phyloP scores from a whole-genome alignment of 2,113 vertebrate genomes.

The Chelonoidis abingdonii region DNA sequence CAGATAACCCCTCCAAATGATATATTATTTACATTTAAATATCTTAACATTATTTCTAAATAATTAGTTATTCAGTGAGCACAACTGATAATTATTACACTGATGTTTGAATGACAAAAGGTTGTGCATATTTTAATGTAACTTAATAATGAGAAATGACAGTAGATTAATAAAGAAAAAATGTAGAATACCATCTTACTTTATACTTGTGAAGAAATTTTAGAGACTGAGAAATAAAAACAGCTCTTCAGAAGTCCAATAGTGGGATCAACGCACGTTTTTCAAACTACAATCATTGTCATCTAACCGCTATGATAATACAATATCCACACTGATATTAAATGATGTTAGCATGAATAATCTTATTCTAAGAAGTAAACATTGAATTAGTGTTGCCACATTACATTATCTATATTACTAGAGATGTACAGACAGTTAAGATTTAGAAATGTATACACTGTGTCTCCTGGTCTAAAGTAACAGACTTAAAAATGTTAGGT shows the following conservation, averaged over 20 bases:
- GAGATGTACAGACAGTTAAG: background rate
- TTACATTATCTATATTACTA: no score
- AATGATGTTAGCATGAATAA: no score
- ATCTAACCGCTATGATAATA: background rate
- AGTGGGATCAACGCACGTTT: background rate
- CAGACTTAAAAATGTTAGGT: background rate
- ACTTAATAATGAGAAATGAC: conserved; percentile 52
- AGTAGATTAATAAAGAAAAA: conserved; percentile 63
- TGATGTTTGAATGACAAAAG: conserved; percentile 48
- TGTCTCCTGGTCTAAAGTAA: background rate
- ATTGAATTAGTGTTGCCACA: no score
- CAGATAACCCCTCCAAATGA: conserved; percentile 15
- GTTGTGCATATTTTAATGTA: conserved; percentile 57
- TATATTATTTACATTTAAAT: conserved; percentile 67
- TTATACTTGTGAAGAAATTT: conserved; percentile 59
- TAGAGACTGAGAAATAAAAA: conserved; percentile 52
- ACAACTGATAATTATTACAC: conserved; percentile 60
- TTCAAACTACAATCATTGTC: conserved; percentile 12
- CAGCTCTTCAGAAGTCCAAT: conserved; percentile 38
- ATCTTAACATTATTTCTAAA: conserved; percentile 53
- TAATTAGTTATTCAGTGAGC: conserved; percentile 60
- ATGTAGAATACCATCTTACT: conserved; percentile 38
- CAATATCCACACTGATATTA: background rate
- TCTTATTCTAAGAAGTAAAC: no score
- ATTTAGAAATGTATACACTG: background rate